Percentiles rank a stretch among this genome's conserved stretches.
These are phyloP conservation scores for Zhengitettix transpicula DNA, from an alignment of 2,888 invertebrate genomes.

Conservation along the genomic window DNA sequence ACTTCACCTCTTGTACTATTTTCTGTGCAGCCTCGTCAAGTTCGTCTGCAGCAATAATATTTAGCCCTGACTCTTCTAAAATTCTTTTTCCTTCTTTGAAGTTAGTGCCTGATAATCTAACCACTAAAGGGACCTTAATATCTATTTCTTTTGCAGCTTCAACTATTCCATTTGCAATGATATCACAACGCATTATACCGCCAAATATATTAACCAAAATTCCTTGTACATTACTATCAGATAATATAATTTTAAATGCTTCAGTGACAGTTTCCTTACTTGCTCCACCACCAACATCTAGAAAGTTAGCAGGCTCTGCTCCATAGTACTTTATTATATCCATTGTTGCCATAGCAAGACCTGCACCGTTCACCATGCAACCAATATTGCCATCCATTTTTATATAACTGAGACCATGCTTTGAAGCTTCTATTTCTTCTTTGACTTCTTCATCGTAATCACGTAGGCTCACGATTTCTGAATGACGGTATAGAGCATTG, in stretches of 20 bases:
- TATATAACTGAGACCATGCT: conserved; percentile 37
- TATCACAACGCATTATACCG: conserved; percentile 94
- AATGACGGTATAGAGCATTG: conserved; percentile 37
- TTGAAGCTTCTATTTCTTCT: conserved; percentile 34
- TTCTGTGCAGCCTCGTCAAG: too few species aligned
- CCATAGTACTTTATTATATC: conserved; percentile 42
- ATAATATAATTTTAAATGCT: too few species aligned
- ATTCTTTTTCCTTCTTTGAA: too few species aligned
- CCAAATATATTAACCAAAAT: conserved; percentile 94
- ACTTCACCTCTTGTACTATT: too few species aligned
- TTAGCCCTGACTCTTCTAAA: too few species aligned
- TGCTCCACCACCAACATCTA: too few species aligned
- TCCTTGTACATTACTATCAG: too few species aligned
- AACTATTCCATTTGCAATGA: conserved; percentile 91
- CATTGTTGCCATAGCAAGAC: conserved; percentile 47
- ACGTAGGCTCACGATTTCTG: conserved; percentile 29
- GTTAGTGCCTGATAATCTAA: too few species aligned
- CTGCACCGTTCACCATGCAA: conserved; percentile 42
- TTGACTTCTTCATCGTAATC: conserved; percentile 38
- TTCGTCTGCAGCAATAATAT: too few species aligned
- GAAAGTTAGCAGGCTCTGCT: conserved; percentile 40
- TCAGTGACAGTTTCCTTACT: too few species aligned
- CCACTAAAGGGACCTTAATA: conserved; percentile 83
- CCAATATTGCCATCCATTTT: conserved; percentile 36
- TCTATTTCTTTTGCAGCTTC: conserved; percentile 81